Conservation (phyloP, 2,797 vertebrate species). For the Halcyon smyrnensis region DNA sequence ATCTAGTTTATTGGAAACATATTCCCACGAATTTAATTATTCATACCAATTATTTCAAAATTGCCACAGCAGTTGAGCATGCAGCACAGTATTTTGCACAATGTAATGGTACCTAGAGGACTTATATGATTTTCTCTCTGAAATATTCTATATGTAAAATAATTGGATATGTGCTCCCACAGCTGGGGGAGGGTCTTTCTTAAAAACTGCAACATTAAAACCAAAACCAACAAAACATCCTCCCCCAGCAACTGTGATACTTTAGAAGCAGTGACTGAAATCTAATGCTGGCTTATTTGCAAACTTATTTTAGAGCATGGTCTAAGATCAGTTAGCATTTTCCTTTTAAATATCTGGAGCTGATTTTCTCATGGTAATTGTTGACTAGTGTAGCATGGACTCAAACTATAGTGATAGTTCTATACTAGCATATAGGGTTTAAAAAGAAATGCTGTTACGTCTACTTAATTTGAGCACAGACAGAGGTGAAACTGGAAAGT, state of each 20-base stretch:
- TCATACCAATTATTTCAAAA: background rate
- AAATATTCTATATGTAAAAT: background rate
- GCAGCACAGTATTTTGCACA: background rate
- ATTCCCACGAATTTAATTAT: background rate
- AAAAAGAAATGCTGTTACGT: background rate
- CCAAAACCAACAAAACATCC: fast-evolving
- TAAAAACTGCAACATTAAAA: background rate
- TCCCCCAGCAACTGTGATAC: background rate
- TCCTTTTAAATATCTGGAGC: background rate
- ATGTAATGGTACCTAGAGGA: background rate
- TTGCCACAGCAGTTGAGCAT: background rate
- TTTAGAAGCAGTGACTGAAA: background rate
- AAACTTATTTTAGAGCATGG: background rate
- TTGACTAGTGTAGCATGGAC: background rate
- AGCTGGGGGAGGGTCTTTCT: background rate
- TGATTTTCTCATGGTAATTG: background rate
- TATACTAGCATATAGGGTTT: background rate
- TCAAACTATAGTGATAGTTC: background rate
- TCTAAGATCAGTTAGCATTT: background rate
- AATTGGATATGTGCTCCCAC: fast-evolving
- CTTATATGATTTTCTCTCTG: background rate
- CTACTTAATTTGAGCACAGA: background rate
- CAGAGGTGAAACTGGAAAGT: background rate
- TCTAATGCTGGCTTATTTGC: background rate
- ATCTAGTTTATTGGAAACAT: background rate